These are phyloP conservation scores for Bombus consobrinus DNA, from an alignment of 1,140 invertebrate genomes.

Conservation along the genomic window DNA sequence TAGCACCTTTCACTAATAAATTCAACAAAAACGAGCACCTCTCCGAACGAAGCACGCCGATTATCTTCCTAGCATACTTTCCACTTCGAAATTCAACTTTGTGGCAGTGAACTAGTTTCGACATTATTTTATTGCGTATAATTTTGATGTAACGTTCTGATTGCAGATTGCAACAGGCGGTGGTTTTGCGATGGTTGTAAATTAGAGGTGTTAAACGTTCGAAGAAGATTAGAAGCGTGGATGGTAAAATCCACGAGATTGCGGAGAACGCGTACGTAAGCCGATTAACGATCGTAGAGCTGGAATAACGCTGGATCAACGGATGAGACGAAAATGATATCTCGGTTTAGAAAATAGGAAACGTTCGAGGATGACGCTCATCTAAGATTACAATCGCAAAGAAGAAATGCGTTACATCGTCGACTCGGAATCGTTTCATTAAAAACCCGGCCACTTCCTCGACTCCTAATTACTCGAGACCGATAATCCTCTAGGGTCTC, in stretches of 20 bases:
- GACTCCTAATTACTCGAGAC: conserved; percentile 9
- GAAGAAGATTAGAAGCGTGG: background rate
- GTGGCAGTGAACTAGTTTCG: background rate
- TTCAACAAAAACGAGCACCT: conserved; percentile 1
- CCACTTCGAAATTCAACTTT: background rate
- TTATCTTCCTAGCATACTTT: background rate
- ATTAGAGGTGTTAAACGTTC: background rate
- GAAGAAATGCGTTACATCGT: background rate
- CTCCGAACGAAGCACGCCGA: background rate
- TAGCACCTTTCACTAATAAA: conserved; percentile 43
- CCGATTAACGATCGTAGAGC: background rate
- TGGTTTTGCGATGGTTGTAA: too few species aligned
- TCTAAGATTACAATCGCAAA: background rate
- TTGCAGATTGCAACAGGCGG: background rate
- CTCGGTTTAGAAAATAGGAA: background rate
- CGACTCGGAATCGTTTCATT: background rate
- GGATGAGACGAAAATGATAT: background rate
- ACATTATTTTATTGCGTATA: background rate
- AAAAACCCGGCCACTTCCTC: background rate
- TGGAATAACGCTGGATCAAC: background rate
- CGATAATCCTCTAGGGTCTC: background rate
- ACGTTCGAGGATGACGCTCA: background rate
- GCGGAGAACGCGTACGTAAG: too few species aligned
- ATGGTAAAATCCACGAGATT: background rate
- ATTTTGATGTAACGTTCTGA: background rate